Base-by-base conservation (phyloP, 2,797 vertebrate genomes). In the Brotogeris chrysoptera region DNA sequence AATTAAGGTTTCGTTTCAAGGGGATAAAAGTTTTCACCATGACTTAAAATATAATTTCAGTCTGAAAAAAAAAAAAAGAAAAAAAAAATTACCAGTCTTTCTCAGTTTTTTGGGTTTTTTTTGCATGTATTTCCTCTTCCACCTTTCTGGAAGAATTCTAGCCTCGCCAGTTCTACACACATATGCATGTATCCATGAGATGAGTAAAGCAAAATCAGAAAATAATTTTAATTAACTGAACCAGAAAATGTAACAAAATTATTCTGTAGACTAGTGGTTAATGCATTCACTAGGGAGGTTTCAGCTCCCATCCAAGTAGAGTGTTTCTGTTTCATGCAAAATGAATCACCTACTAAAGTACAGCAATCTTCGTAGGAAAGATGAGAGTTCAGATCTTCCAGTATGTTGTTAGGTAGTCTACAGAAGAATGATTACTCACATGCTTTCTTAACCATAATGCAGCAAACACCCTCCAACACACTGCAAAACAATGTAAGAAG, bases 151-250 rank as follows among this genome's bases (percentile, higher is more conserved):
- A 70, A 43, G 13, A 65, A 23, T 57, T 64, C 32, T 44, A 77
- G 38, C 19, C 4, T 61, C 3, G 0, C 17, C 19, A 39, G 6
- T 55, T 52, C 68, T 72, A 32, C 4, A 0, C 47, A 27, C 11
- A 10, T 7, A 17, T 13, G 16, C 9, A 36, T 4, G 10, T 18
- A 90, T 50, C n/a, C 32, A 39, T 17, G 10, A 76, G 24, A 16
- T 43, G 10, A 77, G 30, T 28, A 66, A 70, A 90, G 68, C 11
- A 61, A 81, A 34, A 32, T 21, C 6, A 32, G 53, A 80, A 92
- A 73, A 77, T 68, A 11, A 53, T 55, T 85, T 32, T 79, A 63
- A 46, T 69, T 65, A 63, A 49, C 13, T 68, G 72, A 78, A 78
- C 23, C 10, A 86, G 69, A 80, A 88, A 80, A 83, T 0, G 0